Conservation (phyloP, 2,113 vertebrate genomes). For the Pardalotus punctatus region DNA sequence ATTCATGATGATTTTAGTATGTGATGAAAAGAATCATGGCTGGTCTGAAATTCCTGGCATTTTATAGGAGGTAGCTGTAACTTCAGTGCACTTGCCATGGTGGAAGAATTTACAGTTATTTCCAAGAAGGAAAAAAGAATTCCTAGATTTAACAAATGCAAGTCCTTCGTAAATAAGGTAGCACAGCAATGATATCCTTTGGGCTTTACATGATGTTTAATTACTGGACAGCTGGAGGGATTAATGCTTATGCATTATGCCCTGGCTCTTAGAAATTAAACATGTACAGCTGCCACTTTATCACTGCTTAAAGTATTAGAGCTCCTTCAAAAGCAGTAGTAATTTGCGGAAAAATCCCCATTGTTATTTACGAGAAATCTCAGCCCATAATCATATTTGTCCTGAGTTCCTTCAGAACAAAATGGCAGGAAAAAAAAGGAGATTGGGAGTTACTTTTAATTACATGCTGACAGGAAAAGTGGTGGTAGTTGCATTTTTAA, state of each 20-base stretch:
- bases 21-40: background rate
- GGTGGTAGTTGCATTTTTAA: background rate
- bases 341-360: conserved; percentile 62
- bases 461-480: background rate
- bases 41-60: background rate
- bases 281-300: conserved; percentile 68
- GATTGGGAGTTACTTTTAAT: conserved; percentile 5
- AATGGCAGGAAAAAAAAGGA: background rate
- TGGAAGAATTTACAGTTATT: conserved; percentile 10
- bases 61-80: background rate
- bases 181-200: conserved; percentile 44
- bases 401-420: conserved; percentile 5
- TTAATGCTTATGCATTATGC: conserved; percentile 60
- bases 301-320: conserved; percentile 71
- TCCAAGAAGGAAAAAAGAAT: background rate
- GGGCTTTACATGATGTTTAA: conserved; percentile 61
- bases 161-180: conserved; percentile 50
- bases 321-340: conserved; percentile 43
- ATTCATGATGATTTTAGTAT: background rate
- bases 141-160: conserved; percentile 24
- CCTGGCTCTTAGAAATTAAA: conserved; percentile 65
- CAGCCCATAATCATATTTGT: conserved; percentile 32
- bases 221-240: conserved; percentile 72
- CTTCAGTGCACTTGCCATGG: background rate
- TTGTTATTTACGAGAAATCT: conserved; percentile 53